phyloP scores from a whole-genome alignment of 35 echinoderm and acorn worm species.

The Heliocidaris tuberculata region DNA sequence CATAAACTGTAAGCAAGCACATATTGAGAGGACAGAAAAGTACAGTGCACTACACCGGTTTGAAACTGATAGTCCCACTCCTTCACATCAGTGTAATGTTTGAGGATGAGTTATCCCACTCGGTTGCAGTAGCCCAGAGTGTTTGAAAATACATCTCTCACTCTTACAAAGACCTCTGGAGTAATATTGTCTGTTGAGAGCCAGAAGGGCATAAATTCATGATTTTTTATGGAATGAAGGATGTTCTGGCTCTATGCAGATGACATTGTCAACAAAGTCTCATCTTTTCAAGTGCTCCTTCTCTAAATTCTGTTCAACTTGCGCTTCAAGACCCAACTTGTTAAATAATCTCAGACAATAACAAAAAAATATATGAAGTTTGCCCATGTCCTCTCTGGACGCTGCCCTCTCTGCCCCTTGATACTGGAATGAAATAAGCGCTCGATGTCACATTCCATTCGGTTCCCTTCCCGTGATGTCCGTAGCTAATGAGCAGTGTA shows the following conservation, averaged over 20 bases:
- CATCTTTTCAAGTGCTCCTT: background rate
- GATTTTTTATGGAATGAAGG: background rate
- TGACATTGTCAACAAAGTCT: background rate
- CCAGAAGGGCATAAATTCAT: background rate
- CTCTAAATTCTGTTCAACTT: background rate
- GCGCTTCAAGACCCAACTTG: background rate
- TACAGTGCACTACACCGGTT: background rate
- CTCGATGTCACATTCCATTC: background rate
- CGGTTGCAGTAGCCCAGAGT: background rate
- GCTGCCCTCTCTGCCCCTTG: background rate
- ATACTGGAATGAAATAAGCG: background rate
- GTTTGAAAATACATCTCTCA: background rate
- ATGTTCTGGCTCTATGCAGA: background rate
- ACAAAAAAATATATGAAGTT: background rate
- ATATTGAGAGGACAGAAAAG: background rate
- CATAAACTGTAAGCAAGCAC: background rate
- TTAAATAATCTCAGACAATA: background rate
- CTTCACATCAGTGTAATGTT: background rate
- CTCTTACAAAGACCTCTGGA: background rate
- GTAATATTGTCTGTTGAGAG: background rate
- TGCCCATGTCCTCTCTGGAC: background rate
- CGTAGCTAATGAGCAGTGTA: background rate
- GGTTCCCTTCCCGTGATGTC: background rate
- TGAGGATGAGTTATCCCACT: background rate
- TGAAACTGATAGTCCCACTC: background rate